Percentiles rank a stretch among this genome's conserved stretches.
phyloP scores from a whole-genome alignment of 2,888 invertebrate species.

The Cerastis rubricosa region DNA sequence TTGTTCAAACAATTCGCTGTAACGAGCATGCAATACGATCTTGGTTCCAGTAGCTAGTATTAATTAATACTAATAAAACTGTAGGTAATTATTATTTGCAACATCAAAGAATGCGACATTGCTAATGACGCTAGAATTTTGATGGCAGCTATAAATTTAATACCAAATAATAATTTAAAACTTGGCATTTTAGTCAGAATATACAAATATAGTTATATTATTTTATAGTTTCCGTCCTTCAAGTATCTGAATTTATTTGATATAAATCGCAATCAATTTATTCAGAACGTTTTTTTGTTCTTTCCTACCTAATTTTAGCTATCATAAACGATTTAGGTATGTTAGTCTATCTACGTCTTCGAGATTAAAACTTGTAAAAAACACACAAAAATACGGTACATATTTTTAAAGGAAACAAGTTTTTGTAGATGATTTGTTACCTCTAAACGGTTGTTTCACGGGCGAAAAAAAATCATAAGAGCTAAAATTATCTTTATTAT shows the following conservation, averaged over 20 bases:
- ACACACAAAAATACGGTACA: background rate
- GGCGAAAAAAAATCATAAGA: background rate
- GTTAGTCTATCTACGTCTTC: background rate
- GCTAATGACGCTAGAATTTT: conserved; percentile 11
- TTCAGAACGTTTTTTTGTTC: background rate
- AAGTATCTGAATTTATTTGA: background rate
- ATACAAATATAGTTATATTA: too few relatives aligned
- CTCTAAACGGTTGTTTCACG: background rate
- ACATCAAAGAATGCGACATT: conserved; percentile 10
- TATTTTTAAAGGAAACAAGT: background rate
- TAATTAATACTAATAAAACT: conserved; percentile 8
- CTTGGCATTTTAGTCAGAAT: conserved; percentile 25
- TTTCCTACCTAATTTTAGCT: background rate
- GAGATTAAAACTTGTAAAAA: background rate
- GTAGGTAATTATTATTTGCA: background rate
- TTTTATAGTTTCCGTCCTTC: background rate
- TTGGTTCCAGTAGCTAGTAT: conserved; percentile 3
- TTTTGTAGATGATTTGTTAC: background rate
- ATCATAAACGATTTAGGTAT: background rate
- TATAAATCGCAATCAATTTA: background rate
- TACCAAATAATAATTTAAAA: background rate
- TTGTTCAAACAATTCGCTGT: too few relatives aligned
- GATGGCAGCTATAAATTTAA: background rate
- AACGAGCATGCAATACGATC: too few relatives aligned
- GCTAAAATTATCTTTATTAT: background rate